Evolutionary conservation across 35 echinoderm and acorn worm species (phyloP).

Genomic region (Patiria miniata): DNA sequence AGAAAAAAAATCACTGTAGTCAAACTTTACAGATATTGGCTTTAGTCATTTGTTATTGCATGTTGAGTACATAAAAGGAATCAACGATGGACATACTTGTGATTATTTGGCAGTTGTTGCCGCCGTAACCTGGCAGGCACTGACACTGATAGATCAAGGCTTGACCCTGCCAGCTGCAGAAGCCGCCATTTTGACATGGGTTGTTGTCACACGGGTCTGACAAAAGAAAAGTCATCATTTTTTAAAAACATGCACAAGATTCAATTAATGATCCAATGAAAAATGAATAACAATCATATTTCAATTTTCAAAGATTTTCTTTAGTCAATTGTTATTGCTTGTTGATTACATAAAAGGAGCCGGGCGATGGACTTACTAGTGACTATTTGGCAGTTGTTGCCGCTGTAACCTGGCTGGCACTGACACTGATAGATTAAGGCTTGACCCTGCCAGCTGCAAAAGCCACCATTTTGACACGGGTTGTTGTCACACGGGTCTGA

Average conservation of each 20-base stretch:
- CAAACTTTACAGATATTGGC: neutral
- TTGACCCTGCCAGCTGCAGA: conserved; percentile 1
- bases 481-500: no score
- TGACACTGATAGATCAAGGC: conserved; percentile 13
- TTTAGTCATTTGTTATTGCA: neutral
- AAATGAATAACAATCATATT: no score
- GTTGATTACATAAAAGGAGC: neutral
- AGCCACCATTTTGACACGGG: no score
- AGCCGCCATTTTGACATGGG: conserved; percentile 53
- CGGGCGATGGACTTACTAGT: neutral
- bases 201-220: conserved; percentile 49
- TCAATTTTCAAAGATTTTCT: no score
- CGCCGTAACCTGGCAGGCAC: neutral
- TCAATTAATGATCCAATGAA: no score
- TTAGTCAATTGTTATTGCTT: neutral
- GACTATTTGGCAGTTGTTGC: neutral
- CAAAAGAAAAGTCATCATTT: no score
- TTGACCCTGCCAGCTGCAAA: no score
- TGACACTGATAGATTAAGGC: no score
- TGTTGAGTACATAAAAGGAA: neutral
- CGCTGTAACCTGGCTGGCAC: no score
- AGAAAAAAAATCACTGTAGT: neutral
- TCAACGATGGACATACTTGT: neutral
- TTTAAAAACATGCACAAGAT: no score
- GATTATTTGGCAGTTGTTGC: neutral